Conservation (phyloP, 2,797 vertebrate species). For the Mus minutoides region DNA sequence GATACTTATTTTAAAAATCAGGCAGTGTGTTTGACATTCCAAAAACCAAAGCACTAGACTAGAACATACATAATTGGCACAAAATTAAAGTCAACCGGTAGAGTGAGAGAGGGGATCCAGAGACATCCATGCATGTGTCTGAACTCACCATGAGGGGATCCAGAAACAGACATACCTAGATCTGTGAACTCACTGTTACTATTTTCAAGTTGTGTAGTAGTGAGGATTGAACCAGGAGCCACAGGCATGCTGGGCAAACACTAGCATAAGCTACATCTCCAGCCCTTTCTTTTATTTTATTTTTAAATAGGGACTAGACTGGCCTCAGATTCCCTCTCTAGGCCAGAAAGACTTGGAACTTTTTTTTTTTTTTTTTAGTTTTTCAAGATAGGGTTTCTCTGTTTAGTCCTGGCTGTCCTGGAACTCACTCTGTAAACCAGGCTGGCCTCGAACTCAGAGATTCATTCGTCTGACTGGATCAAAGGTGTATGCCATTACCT, state of each 20-base stretch:
- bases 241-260: neutral
- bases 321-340: too few species aligned
- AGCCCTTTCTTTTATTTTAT: neutral
- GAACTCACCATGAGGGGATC: neutral
- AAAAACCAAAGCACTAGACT: neutral
- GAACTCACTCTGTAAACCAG: neutral
- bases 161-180: neutral
- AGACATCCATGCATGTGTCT: slow-evolving; percentile 32
- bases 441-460: neutral
- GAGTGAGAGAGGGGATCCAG: neutral
- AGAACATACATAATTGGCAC: neutral
- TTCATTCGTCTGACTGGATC: neutral
- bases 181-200: neutral
- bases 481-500: neutral
- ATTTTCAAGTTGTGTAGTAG: neutral
- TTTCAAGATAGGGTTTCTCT: neutral
- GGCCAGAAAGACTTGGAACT: neutral
- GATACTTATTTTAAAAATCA: neutral
- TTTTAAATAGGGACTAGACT: neutral
- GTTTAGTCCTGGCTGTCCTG: neutral
- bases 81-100: neutral
- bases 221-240: neutral
- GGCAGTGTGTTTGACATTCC: neutral
- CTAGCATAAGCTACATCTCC: neutral
- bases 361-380: neutral